Evolutionary conservation across 2,888 invertebrate genomes (phyloP).

Genomic region (Caenorhabditis sp.): DNA sequence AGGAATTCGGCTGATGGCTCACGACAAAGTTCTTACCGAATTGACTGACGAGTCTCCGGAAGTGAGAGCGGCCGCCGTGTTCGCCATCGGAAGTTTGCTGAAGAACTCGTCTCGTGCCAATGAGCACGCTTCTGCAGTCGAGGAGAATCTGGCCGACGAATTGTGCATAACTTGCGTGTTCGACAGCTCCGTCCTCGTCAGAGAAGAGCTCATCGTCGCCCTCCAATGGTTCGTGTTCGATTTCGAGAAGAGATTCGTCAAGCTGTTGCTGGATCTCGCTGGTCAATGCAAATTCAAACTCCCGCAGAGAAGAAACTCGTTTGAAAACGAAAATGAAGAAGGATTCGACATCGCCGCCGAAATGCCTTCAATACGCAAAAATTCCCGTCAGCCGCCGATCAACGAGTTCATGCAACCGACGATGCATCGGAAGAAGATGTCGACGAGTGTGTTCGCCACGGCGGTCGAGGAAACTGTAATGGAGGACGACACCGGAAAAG

Average conservation of each 20-base stretch:
- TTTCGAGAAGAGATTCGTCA: slow-evolving; percentile 88
- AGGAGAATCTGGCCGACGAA: slow-evolving; percentile 90
- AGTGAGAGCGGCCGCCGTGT: slow-evolving; percentile 93
- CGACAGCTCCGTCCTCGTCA: slow-evolving; percentile 91
- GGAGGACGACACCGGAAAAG: slow-evolving; percentile 14
- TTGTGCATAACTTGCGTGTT: slow-evolving; percentile 86
- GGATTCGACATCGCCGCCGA: slow-evolving; percentile 35
- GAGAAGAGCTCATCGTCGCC: slow-evolving; percentile 82
- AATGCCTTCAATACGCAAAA: slow-evolving; percentile 13
- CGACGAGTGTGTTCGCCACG: slow-evolving; percentile 46
- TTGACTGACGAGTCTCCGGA: slow-evolving; percentile 87
- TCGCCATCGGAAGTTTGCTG: slow-evolving; percentile 86
- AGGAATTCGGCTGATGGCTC: slow-evolving; percentile 94
- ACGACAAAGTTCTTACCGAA: slow-evolving; percentile 85
- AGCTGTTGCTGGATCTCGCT: slow-evolving; percentile 64
- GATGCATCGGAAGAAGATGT: slow-evolving; percentile 42
- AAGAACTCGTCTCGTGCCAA: slow-evolving; percentile 74
- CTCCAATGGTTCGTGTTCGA: slow-evolving; percentile 86
- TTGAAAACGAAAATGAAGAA: slow-evolving; percentile 17
- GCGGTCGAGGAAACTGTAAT: slow-evolving; percentile 29
- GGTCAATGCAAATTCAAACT: slow-evolving; percentile 16
- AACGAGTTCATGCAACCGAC: slow-evolving; percentile 32
- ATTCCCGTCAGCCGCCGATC: neutral
- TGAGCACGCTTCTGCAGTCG: slow-evolving; percentile 77
- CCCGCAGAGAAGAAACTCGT: slow-evolving; percentile 1